Evolutionary conservation across 2,888 invertebrate species (phyloP).

Genomic region (Leucophenga montana): DNA sequence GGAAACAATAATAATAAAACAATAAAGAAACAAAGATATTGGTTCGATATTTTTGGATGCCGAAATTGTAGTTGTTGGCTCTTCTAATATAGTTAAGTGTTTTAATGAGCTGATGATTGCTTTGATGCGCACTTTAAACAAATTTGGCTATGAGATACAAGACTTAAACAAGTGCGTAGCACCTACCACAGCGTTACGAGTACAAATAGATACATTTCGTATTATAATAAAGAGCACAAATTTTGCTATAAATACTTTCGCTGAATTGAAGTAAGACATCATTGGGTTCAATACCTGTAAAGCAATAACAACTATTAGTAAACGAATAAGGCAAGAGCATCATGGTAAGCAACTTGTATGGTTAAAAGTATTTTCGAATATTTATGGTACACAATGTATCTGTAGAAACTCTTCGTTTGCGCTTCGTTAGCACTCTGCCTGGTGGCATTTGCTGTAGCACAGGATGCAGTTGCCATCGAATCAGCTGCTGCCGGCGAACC

Average conservation of each 20-base stretch:
- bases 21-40: not conserved
- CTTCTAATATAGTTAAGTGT: constrained; percentile 1
- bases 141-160: constrained; percentile 17
- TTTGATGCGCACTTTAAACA: constrained; percentile 52
- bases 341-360: constrained; percentile 55
- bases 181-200: not conserved
- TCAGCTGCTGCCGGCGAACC: constrained; percentile 52
- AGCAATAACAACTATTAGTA: constrained; percentile 44
- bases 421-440: constrained; percentile 53
- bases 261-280: constrained; percentile 54
- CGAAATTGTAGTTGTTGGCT: not conserved
- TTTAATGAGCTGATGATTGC: constrained; percentile 29
- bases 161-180: not conserved
- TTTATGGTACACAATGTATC: not conserved
- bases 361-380: not conserved
- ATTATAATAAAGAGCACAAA: not conserved
- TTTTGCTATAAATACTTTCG: constrained; percentile 61
- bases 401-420: constrained; percentile 63
- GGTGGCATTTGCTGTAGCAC: constrained; percentile 53
- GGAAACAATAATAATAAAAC: too few species aligned
- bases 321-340: constrained; percentile 19
- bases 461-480: constrained; percentile 39
- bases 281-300: constrained; percentile 63
- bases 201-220: too few species aligned
- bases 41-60: not conserved